Evolutionary conservation across 2,797 vertebrate genomes (phyloP), one percentile per base, ranked within the genome.

Genomic region (Synanceia verrucosa): DNA sequence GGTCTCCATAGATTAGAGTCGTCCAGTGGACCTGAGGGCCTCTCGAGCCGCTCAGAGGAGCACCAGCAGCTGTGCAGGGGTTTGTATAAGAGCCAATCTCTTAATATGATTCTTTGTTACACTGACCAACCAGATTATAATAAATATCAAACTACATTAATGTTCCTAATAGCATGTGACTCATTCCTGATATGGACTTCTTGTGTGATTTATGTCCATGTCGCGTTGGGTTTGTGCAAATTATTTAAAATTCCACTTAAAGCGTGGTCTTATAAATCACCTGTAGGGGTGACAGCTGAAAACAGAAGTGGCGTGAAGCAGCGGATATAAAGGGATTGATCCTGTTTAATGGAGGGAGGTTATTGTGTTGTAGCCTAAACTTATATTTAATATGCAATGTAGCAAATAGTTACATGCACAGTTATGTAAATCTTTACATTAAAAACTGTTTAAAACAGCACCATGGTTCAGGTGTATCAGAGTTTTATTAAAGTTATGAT

Each of bases 1-100:
- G 76, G 76, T n/a, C 12, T 79, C 67, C 60, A 80, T 68, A 71
- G 37, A 81, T 75, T 73, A 65, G 62, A 48, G 48, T 77, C 10
- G 7, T 68, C 56, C 13, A 9, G 60, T n/a, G 65, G 31, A 26
- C n/a, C 33, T 11, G 70, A 81, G 43, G 41, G 56, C 34, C 64
- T 68, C 67, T 65, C 5, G 69, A 83, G 64, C 37, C 9, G 21
- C 63, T 11, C 16, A 14, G 58, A 0, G 7, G 55, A 60, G 56
- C 23, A 67, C 48, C 41, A 10, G 57, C 76, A 84, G 65, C 79
- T 79, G 77, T 1, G 62, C 29, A 13, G 60, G 13, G 18, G 10
- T 58, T 53, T 19, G 24, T 58, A 50, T 53, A 67, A 37, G 9
- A 29, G 19, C 46, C 12, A 1, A 29, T 69, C 24, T 65, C 33